Evolutionary conservation across 1,140 invertebrate species (phyloP).

Genomic region (Hypothenemus hampei): DNA sequence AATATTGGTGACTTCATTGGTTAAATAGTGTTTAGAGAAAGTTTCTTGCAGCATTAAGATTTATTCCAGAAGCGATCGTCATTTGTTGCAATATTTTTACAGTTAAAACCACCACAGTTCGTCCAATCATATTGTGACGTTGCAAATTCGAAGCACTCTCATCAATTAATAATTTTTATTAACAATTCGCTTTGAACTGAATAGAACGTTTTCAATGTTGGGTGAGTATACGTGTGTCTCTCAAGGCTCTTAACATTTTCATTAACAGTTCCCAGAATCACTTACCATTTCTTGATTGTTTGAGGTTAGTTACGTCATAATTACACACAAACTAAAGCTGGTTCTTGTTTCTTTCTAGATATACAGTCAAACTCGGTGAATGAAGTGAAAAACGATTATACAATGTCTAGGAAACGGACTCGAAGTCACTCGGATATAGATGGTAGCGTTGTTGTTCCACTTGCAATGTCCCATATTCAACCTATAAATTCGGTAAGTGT

Average conservation of each 20-base stretch:
- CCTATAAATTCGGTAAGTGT: conserved; percentile 33
- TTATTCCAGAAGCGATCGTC: not conserved
- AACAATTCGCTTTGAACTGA: conserved; percentile 7
- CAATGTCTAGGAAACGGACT: conserved; percentile 43
- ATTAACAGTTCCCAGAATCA: no score
- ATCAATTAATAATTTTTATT: no score
- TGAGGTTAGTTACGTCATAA: conserved; percentile 8
- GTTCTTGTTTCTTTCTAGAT: conserved; percentile 26
- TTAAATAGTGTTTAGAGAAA: no score
- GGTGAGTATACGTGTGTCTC: conserved; percentile 33
- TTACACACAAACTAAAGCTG: not conserved
- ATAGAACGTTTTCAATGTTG: conserved; percentile 32
- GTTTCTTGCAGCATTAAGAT: no score
- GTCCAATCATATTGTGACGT: not conserved
- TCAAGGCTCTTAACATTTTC: no score
- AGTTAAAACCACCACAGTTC: not conserved
- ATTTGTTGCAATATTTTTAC: not conserved
- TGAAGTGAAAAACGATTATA: conserved; percentile 20
- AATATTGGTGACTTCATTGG: no score
- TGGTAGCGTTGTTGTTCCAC: conserved; percentile 1
- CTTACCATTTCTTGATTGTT: no score
- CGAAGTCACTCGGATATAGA: conserved; percentile 43
- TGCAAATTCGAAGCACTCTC: not conserved
- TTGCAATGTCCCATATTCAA: conserved; percentile 25
- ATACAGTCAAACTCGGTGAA: conserved; percentile 26